Evolutionary conservation across 2,797 vertebrate species (phyloP).

Genomic region (Melanotaenia nigrans): DNA sequence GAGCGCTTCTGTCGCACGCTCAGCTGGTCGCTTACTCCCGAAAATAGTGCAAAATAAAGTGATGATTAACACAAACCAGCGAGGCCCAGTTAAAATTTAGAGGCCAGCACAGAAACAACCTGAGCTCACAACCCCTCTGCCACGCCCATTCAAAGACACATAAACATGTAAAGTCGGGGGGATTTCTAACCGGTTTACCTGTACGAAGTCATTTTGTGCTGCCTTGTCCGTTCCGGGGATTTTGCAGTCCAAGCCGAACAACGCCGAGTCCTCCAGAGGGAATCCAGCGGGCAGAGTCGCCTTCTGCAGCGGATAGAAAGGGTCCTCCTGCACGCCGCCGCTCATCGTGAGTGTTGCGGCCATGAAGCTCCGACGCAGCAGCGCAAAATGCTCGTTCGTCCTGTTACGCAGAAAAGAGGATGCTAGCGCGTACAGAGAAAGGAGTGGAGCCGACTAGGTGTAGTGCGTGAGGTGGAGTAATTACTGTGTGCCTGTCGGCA

Average conservation of each 20-base stretch:
- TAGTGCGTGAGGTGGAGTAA: constrained; percentile 37
- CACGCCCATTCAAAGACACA: constrained; percentile 79
- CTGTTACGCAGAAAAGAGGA: constrained; percentile 39
- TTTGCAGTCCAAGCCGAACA: constrained; percentile 87
- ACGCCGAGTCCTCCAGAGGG: constrained; percentile 81
- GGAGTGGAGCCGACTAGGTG: constrained; percentile 40
- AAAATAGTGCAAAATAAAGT: constrained; percentile 33
- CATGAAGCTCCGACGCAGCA: constrained; percentile 82
- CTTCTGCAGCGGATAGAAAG: constrained; percentile 92
- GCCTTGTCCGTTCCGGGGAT: constrained; percentile 75
- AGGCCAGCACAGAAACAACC: constrained; percentile 26
- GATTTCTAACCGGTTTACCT: constrained; percentile 68
- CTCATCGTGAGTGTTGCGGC: constrained; percentile 90
- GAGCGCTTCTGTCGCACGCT: constrained; percentile 48
- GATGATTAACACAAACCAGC: not conserved
- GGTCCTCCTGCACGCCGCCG: constrained; percentile 88
- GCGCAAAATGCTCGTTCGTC: constrained; percentile 30
- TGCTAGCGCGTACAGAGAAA: constrained; percentile 38
- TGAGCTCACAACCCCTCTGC: constrained; percentile 55
- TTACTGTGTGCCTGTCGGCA: constrained; percentile 52
- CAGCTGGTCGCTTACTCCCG: constrained; percentile 45
- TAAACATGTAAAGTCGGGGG: constrained; percentile 24
- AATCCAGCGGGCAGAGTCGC: constrained; percentile 83
- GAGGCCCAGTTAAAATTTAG: constrained; percentile 5
- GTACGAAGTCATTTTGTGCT: constrained; percentile 76